Base-by-base conservation (phyloP, 2,888 invertebrate species). In the Podotricha telesiphe region DNA sequence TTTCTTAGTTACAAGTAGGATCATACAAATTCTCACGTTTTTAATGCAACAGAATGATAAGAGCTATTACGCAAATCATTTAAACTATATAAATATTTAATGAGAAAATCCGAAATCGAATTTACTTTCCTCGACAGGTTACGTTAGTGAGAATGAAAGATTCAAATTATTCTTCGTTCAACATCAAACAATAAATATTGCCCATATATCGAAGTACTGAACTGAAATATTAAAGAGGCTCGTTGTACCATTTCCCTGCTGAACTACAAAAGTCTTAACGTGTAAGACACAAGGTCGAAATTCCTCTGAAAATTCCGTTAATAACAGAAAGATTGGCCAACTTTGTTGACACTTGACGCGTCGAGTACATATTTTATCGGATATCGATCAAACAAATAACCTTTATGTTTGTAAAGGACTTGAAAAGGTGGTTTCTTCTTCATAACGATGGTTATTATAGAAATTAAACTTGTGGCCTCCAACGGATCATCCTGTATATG, bases 261-360 rank as follows among this genome's bases (percentile, higher is more conserved):
- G 59, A 17, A 17, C 22, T 45, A 2, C 22, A 28, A 17, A 45
- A 45, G 22, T 28, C 11, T 45, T 59, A 45, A 59, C 10, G 0
- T 6, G 17, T 22, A 22, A 59, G 11, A 11, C 10, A 10, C 64
- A 74, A 68, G 68, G 71, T 69, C 37, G 40, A 28, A 40, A 68
- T 62, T 68, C 45, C 28, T 13, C 22, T 37, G 61, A 47, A 68
- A 37, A 34, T 37, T 47, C 45, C 66, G 51, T 69, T 74, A 75
- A 74, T 75, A 75, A 75, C 64, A 69, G 70, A 69, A 71, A 74
- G 72, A 73, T 70, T 72, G 69, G 61, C 67, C 62, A 64, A 74
- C 73, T 75, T 70, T 74, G 66, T 74, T 71, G 71, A 73, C 74
- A 68, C 68, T 75, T 68, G 70, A 69, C 65, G 68, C 69, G 61